Conservation (phyloP, 2,113 vertebrate genomes). For the Seriola aureovittata region DNA sequence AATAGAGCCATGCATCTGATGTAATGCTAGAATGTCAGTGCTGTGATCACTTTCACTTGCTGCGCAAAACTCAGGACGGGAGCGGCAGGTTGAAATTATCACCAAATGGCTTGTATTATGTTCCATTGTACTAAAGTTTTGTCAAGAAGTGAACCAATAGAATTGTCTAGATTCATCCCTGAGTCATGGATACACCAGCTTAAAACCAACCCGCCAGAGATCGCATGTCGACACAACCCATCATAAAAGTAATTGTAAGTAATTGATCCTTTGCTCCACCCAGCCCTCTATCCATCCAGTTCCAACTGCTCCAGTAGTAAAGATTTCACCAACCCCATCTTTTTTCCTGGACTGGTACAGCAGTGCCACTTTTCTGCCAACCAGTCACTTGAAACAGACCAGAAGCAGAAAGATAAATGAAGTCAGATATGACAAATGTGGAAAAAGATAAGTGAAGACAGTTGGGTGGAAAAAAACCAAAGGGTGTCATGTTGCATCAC, state of each 20-base stretch:
- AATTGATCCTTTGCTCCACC: constrained; percentile 44
- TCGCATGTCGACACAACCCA: constrained; percentile 9
- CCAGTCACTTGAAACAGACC: not conserved
- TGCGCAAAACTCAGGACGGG: constrained; percentile 17
- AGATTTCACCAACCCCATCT: not conserved
- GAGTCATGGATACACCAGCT: constrained; percentile 28
- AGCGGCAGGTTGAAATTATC: constrained; percentile 12
- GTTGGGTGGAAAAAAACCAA: not conserved
- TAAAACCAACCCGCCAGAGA: not conserved
- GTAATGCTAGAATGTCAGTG: constrained; percentile 47
- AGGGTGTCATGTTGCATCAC: constrained; percentile 5
- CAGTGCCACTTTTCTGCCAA: not conserved
- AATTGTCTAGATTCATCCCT: not conserved
- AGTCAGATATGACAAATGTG: not conserved
- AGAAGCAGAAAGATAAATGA: not conserved
- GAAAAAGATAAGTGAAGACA: not conserved
- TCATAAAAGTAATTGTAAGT: constrained; percentile 14
- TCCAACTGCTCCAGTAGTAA: not conserved
- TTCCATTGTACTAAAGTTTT: constrained; percentile 30
- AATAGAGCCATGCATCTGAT: constrained; percentile 65
- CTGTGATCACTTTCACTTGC: constrained; percentile 57
- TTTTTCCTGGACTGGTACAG: not conserved
- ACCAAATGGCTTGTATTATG: constrained; percentile 26
- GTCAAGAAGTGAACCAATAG: not conserved
- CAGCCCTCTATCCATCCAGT: not conserved